Conservation (phyloP, 2,113 vertebrate species). For the Orcinus orca region DNA sequence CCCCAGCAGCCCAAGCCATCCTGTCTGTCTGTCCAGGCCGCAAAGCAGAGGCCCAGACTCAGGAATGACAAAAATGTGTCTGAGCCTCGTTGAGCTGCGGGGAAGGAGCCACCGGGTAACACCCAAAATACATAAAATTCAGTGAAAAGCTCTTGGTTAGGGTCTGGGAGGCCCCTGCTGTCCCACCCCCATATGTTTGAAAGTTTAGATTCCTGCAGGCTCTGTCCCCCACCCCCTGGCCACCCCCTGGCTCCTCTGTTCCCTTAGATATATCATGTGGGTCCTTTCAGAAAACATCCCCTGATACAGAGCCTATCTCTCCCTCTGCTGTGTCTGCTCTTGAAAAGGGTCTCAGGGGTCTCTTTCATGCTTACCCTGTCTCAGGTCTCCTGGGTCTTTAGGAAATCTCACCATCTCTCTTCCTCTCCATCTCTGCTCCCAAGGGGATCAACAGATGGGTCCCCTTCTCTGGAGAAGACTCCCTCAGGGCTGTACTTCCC, state of each 20-base stretch:
- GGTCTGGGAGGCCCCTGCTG: conserved; percentile 46
- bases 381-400: background rate
- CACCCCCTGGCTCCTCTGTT: background rate
- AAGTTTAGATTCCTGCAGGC: conserved; percentile 39
- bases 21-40: conserved; percentile 74
- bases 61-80: conserved; percentile 82
- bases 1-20: conserved; percentile 47
- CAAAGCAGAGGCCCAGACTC: conserved; percentile 76
- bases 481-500: background rate
- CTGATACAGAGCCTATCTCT: background rate
- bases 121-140: conserved; percentile 80
- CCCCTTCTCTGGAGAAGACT: background rate
- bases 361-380: background rate
- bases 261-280: background rate
- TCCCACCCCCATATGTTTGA: background rate
- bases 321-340: background rate
- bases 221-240: background rate
- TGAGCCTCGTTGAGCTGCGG: conserved; percentile 71
- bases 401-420: background rate
- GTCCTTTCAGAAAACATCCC: conserved; percentile 18
- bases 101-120: conserved; percentile 74
- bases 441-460: background rate
- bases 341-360: background rate
- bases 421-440: background rate
- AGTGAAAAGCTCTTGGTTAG: conserved; percentile 62